Evolutionary conservation across 2,797 vertebrate genomes (phyloP).

Genomic region (Petrocephalus sullivani): DNA sequence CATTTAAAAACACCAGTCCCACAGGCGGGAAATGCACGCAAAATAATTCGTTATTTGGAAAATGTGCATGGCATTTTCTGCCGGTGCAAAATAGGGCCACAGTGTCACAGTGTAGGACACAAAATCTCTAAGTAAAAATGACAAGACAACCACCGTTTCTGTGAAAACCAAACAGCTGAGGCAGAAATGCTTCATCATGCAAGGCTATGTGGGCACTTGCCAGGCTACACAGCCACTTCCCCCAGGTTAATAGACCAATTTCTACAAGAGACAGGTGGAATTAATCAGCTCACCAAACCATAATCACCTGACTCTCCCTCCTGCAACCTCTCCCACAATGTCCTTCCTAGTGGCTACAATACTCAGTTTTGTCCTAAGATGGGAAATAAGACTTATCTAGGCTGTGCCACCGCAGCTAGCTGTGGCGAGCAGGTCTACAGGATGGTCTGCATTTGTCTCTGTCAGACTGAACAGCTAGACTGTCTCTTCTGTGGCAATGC

Average conservation of each 20-base stretch:
- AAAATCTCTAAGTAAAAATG: background rate
- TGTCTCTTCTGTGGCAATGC: background rate
- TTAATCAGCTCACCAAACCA: background rate
- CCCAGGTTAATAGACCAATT: conserved; percentile 1
- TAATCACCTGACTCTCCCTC: conserved; percentile 5
- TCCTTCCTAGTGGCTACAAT: background rate
- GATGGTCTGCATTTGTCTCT: background rate
- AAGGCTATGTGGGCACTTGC: background rate
- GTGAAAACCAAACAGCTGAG: background rate
- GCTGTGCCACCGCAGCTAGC: background rate
- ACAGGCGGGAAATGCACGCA: too few relatives aligned
- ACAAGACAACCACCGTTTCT: background rate
- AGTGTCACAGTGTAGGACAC: background rate
- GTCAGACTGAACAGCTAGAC: background rate
- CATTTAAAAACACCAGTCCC: too few relatives aligned
- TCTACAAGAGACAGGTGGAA: background rate
- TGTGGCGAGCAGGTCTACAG: background rate
- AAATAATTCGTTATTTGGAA: too few relatives aligned
- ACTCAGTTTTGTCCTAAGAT: background rate
- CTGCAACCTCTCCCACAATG: background rate
- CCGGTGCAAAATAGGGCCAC: too few relatives aligned
- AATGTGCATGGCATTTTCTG: too few relatives aligned
- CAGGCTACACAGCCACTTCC: background rate
- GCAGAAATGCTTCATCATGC: background rate
- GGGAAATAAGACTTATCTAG: background rate